Evolutionary conservation across 2,797 vertebrate genomes (phyloP), one percentile per base, ranked within the genome.

Genomic region (Premnoplex brunnescens): DNA sequence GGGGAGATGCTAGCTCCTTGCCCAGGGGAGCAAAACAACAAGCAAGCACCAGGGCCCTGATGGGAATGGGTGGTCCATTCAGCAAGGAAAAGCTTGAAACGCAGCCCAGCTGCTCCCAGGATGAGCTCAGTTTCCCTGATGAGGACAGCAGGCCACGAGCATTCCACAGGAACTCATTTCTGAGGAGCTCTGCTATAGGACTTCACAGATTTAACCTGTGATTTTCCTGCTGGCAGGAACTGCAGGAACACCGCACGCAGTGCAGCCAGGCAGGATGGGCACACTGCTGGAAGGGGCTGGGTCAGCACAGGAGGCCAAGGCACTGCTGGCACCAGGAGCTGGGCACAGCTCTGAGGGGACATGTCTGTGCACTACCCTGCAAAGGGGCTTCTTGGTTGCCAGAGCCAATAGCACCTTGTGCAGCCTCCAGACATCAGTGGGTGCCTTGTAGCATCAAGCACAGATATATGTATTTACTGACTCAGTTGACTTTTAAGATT

Each of bases 91-190:
- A 91, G 58, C 76, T 91, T 86, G 83, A 91, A 86, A 89, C 0
- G 1, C 71, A 89, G 86, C 77, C 93, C 89, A 95, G 92, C 91
- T 94, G 93, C 81, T 95, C 84, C 81, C 3, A 0, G 5, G 6
- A 81, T 96, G 92, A 97, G 91, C 93, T 96, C 90, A 95, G 92
- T 85, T 82, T 85, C 86, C 91, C 84, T 72, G 79, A 89, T 30
- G 66, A 77, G 79, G 91, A 87, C 89, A 67, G 72, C 94, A 92
- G 72, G 81, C 91, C 24, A 2, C 0, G 4, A 91, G 81, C 84
- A 59, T 86, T 94, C 77, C 83, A 91, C 28, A 2, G 67, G 59
- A 97, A 69, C 49, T 43, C 12, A 1, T 74, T 92, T 72, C 68
- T 91, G 81, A 85, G 91, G 39, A 85, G 67, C 63, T 87, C 21